phyloP scores from a whole-genome alignment of 2,797 vertebrate species.

The Takifugu ocellatus region DNA sequence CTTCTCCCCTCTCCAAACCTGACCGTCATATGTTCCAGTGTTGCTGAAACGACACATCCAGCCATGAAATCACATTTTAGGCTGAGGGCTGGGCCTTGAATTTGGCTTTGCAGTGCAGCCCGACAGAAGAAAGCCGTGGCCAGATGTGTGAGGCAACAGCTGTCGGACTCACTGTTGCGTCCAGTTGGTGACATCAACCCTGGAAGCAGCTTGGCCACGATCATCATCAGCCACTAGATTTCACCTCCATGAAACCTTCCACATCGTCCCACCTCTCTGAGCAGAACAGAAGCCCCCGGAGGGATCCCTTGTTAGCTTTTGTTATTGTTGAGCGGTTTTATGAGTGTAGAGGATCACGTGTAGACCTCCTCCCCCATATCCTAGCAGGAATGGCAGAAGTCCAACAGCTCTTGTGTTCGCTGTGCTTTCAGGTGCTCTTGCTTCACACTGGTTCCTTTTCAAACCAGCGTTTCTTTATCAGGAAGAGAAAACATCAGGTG shows the following conservation, averaged over 20 bases:
- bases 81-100: background rate
- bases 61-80: background rate
- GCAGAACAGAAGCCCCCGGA: background rate
- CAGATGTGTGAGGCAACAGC: conserved; percentile 35
- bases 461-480: background rate
- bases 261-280: background rate
- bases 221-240: conserved; percentile 8
- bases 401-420: too few relatives aligned
- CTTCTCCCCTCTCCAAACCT: conserved; percentile 1
- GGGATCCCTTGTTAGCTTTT: too few relatives aligned
- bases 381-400: too few relatives aligned
- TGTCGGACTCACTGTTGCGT: conserved; percentile 39
- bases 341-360: too few relatives aligned
- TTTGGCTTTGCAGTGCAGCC: conserved; percentile 2
- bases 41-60: background rate
- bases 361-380: too few relatives aligned
- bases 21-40: conserved; percentile 10
- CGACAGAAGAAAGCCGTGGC: conserved; percentile 4
- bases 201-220: conserved; percentile 3
- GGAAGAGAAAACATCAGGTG: conserved; percentile 6
- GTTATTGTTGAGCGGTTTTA: background rate
- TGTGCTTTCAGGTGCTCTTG: too few relatives aligned
- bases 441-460: too few relatives aligned
- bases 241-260: too few relatives aligned
- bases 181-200: background rate